Evolutionary conservation across 2,113 vertebrate genomes (phyloP).

Genomic region (Alethe castanea): DNA sequence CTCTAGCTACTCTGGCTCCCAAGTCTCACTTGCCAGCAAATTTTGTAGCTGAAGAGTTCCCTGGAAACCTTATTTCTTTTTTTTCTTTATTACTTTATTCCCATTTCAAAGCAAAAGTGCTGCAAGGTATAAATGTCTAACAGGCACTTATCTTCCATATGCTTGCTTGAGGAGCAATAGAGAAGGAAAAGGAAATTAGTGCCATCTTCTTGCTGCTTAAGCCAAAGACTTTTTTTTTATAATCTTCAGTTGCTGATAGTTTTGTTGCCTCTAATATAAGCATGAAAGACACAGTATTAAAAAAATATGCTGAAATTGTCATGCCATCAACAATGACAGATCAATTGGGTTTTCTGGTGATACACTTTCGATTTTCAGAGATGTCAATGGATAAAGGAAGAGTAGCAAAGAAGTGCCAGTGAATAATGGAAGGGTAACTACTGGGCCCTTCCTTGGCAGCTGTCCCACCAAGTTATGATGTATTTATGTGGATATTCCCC

Average conservation of each 20-base stretch:
- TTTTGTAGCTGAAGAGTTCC: background rate
- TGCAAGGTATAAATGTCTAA: background rate
- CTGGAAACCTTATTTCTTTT: background rate
- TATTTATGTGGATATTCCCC: background rate
- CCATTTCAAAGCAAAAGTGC: background rate
- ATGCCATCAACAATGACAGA: background rate
- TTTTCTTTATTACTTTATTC: background rate
- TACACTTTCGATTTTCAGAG: background rate
- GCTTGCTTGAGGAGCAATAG: background rate
- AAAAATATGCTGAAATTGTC: background rate
- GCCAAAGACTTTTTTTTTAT: background rate
- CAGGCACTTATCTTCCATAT: background rate
- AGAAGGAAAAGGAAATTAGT: constrained; percentile 31
- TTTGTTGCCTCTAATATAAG: background rate
- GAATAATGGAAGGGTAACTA: background rate
- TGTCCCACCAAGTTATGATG: background rate
- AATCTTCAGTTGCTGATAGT: background rate
- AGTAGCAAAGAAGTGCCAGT: background rate
- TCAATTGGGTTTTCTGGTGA: background rate
- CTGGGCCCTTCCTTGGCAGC: constrained; percentile 35
- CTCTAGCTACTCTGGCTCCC: background rate
- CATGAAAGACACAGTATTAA: background rate
- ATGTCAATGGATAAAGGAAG: background rate
- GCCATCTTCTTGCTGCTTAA: background rate
- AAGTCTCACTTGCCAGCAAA: background rate